These are phyloP conservation scores for Onchidella celtica DNA, from an alignment of 2,888 invertebrate genomes.

Conservation along the genomic window DNA sequence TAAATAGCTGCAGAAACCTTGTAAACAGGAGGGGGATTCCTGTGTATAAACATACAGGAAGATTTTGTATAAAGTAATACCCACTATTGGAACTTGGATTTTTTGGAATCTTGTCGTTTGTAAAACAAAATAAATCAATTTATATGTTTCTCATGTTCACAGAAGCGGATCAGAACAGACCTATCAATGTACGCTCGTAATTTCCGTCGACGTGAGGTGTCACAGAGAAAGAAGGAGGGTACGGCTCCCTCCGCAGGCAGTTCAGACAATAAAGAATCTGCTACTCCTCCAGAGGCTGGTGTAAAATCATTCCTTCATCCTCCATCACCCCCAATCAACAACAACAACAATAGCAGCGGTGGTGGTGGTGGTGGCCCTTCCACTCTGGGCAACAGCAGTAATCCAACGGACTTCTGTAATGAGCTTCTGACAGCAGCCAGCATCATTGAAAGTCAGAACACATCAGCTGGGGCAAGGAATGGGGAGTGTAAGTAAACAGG, in stretches of 20 bases:
- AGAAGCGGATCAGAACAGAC: slow-evolving; percentile 53
- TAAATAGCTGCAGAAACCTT: too few species aligned
- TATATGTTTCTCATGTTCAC: slow-evolving; percentile 9
- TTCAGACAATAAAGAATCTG: slow-evolving; percentile 9
- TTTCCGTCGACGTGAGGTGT: slow-evolving; percentile 52
- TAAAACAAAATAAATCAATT: not conserved
- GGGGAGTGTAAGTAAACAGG: slow-evolving; percentile 30
- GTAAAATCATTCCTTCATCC: slow-evolving; percentile 24
- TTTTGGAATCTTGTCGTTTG: too few species aligned
- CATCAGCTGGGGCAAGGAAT: slow-evolving; percentile 26
- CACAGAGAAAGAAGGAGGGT: slow-evolving; percentile 45
- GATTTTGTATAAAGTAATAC: too few species aligned
- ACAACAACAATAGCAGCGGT: not conserved
- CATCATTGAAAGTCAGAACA: slow-evolving; percentile 53
- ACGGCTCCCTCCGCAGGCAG: not conserved
- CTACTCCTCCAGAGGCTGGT: not conserved
- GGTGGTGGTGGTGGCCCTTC: not conserved
- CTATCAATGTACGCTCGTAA: slow-evolving; percentile 54
- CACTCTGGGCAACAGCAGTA: not conserved
- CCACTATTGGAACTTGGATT: too few species aligned
- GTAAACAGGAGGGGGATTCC: too few species aligned
- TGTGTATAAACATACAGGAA: too few species aligned
- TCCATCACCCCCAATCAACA: slow-evolving; percentile 36
- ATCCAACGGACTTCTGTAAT: slow-evolving; percentile 51
- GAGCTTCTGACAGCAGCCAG: slow-evolving; percentile 56